Percentiles rank a stretch among this genome's conserved stretches.
These are phyloP conservation scores for Ganaspis sp. DNA, from an alignment of 1,140 invertebrate genomes.

Conservation along the genomic window DNA sequence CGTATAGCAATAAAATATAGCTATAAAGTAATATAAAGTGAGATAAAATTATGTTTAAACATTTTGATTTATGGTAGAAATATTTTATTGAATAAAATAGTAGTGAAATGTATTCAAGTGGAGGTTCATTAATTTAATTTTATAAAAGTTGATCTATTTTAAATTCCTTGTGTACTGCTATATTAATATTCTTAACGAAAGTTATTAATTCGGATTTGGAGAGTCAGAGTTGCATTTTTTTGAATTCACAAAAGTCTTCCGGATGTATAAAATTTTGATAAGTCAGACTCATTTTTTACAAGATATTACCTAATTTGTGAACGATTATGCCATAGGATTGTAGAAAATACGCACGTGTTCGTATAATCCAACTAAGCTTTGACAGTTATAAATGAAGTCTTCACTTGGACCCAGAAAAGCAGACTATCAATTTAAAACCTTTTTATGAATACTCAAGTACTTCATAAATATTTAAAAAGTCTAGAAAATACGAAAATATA, in stretches of 20 bases:
- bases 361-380: slow-evolving; percentile 24
- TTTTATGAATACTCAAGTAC: neutral
- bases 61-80: too few species aligned
- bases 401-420: slow-evolving; percentile 1
- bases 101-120: too few species aligned
- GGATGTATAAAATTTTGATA: neutral
- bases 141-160: too few species aligned
- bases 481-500: neutral
- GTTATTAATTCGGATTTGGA: too few species aligned
- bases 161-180: too few species aligned
- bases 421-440: slow-evolving; percentile 3
- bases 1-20: too few species aligned
- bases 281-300: neutral
- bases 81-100: too few species aligned
- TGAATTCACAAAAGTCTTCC: neutral
- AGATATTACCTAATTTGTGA: slow-evolving; percentile 39
- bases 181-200: too few species aligned
- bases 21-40: too few species aligned
- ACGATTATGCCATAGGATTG: slow-evolving; percentile 26
- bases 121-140: too few species aligned
- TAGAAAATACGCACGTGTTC: slow-evolving; percentile 23
- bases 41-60: too few species aligned
- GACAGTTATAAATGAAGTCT: slow-evolving; percentile 24
- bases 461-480: slow-evolving; percentile 8
- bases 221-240: neutral